Percentiles rank a stretch among this genome's conserved stretches.
Conservation (phyloP, 37 sponge, comb jelly and placozoan genomes). For the Theonella swinhoei region DNA sequence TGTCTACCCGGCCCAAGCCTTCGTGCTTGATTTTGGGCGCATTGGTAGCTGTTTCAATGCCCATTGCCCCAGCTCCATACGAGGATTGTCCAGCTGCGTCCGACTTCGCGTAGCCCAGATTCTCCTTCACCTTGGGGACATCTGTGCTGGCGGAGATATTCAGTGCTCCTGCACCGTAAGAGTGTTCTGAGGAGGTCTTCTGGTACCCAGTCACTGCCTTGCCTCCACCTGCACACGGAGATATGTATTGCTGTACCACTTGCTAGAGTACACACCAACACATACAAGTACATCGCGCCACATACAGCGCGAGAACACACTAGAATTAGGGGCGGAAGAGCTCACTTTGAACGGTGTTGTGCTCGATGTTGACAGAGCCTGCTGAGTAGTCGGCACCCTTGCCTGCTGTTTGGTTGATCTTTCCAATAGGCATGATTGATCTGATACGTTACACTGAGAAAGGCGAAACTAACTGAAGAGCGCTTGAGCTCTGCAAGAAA, state of each 20-base stretch:
- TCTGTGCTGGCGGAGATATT: conserved; percentile 65
- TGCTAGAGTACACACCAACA: background rate
- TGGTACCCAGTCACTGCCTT: conserved; percentile 58
- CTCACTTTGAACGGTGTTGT: conserved; percentile 56
- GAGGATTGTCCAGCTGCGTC: conserved; percentile 65
- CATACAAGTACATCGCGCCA: background rate
- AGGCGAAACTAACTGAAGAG: background rate
- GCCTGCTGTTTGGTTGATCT: conserved; percentile 57
- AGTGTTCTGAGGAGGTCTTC: conserved; percentile 61
- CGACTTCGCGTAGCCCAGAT: conserved; percentile 53
- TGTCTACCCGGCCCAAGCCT: conserved; percentile 82
- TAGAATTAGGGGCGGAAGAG: background rate
- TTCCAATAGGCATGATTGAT: conserved; percentile 86
- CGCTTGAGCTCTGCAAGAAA: background rate
- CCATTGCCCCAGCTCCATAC: conserved; percentile 79
- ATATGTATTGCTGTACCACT: too few species aligned
- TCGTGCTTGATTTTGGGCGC: conserved; percentile 86
- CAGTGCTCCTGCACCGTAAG: conserved; percentile 83
- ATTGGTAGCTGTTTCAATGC: conserved; percentile 61
- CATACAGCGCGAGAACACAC: background rate
- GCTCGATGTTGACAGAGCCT: conserved; percentile 58
- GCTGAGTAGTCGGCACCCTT: conserved; percentile 90
- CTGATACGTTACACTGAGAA: background rate
- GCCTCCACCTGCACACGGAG: conserved; percentile 31
- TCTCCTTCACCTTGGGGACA: conserved; percentile 76